A percentile compares a stretch with the other conserved stretches of the same genome.
Evolutionary conservation across 2,113 vertebrate species (phyloP).

Genomic region (Cololabis saira): DNA sequence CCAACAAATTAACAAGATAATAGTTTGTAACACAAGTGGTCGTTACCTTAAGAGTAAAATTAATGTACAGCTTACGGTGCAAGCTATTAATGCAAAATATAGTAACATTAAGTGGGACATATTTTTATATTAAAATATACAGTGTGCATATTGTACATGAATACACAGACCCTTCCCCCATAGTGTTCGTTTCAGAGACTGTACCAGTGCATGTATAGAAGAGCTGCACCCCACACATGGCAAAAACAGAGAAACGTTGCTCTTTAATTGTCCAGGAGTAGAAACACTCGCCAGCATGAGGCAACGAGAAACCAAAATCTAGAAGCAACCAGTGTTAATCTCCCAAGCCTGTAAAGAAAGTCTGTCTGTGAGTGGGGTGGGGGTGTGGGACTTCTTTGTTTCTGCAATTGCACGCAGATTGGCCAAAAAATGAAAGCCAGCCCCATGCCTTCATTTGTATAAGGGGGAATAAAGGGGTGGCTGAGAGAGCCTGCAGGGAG

Average conservation of each 20-base stretch:
- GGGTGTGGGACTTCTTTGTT: conserved; percentile 79
- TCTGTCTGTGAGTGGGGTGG: conserved; percentile 68
- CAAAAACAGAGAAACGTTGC: conserved; percentile 71
- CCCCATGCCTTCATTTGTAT: conserved; percentile 83
- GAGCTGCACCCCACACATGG: conserved; percentile 64
- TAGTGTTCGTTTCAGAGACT: conserved; percentile 45
- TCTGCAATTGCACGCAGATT: conserved; percentile 81
- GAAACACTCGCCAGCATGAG: conserved; percentile 77
- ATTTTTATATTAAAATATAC: conserved; percentile 31
- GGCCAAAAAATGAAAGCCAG: conserved; percentile 78
- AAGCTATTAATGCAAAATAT: conserved; percentile 9
- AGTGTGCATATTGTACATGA: conserved; percentile 25
- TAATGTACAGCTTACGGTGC: neutral
- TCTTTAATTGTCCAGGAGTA: conserved; percentile 76
- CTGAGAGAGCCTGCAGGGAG: conserved; percentile 84
- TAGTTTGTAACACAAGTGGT: neutral
- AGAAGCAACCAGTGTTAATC: conserved; percentile 85
- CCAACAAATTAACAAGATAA: conserved; percentile 7
- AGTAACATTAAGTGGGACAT: conserved; percentile 6
- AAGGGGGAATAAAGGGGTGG: conserved; percentile 73
- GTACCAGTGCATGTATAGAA: conserved; percentile 53
- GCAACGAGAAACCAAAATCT: conserved; percentile 72
- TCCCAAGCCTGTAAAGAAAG: conserved; percentile 81
- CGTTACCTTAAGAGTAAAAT: neutral
- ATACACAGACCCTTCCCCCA: conserved; percentile 51